A percentile compares a stretch with the other conserved stretches of the same genome.
These are phyloP conservation scores for Orthosia incerta DNA, from an alignment of 2,888 invertebrate genomes.

Conservation along the genomic window DNA sequence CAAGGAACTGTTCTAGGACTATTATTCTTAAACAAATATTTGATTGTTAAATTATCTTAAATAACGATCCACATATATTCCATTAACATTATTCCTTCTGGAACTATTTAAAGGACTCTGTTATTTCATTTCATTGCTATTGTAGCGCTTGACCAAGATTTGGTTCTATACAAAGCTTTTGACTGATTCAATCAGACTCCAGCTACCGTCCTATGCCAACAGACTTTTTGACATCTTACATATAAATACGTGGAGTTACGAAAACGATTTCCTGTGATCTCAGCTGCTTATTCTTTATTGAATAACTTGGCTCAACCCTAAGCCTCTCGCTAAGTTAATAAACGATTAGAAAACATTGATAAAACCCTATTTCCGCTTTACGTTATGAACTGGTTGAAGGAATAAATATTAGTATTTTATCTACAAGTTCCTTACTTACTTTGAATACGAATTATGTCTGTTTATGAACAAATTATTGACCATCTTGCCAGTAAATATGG, in stretches of 20 bases:
- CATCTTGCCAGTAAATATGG: conserved; percentile 33
- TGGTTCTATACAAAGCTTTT: conserved; percentile 14
- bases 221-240: background rate
- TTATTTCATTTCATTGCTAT: background rate
- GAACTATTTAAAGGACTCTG: background rate
- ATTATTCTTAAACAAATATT: background rate
- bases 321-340: conserved; percentile 47
- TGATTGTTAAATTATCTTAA: background rate
- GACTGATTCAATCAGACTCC: background rate
- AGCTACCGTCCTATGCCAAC: background rate
- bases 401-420: conserved; percentile 60
- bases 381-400: conserved; percentile 49
- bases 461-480: conserved; percentile 51
- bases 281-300: background rate
- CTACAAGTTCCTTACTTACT: conserved; percentile 42
- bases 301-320: conserved; percentile 23
- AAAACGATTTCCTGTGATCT: background rate
- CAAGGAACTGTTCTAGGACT: background rate
- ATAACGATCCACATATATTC: background rate
- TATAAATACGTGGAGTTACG: background rate
- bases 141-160: background rate
- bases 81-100: background rate
- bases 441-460: conserved; percentile 51
- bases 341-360: conserved; percentile 63
- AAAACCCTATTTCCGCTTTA: conserved; percentile 57